A percentile compares a stretch with the other conserved stretches of the same genome.
Conservation (phyloP, 2,797 vertebrate genomes). For the Diplodus puntazzo region DNA sequence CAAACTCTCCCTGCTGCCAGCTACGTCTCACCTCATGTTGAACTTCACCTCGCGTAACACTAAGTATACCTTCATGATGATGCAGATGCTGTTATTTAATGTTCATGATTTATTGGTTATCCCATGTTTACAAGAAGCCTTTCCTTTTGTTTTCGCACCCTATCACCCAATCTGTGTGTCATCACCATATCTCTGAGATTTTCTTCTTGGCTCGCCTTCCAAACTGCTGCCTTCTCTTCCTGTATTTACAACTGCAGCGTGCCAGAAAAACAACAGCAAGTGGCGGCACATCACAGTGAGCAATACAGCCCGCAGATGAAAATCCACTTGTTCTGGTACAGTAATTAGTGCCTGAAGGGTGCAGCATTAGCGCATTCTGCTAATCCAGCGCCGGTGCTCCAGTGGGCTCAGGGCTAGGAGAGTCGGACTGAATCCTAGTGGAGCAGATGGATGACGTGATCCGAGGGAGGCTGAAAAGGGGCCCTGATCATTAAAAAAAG, state of each 20-base stretch:
- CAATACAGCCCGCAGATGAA: conserved; percentile 58
- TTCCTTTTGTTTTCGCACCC: conserved; percentile 34
- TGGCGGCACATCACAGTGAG: conserved; percentile 42
- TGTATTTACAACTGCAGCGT: conserved; percentile 42
- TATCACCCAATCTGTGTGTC: conserved; percentile 26
- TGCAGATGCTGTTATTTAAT: background rate
- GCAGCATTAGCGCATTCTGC: conserved; percentile 68
- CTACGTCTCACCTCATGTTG: conserved; percentile 30
- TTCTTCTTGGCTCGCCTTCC: conserved; percentile 21
- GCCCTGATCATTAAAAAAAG: conserved; percentile 68
- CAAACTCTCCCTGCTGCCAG: conserved; percentile 52
- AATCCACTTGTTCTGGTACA: conserved; percentile 70
- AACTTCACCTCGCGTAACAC: conserved; percentile 20
- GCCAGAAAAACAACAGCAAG: conserved; percentile 51
- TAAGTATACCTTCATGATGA: conserved; percentile 4
- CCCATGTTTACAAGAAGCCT: conserved; percentile 5
- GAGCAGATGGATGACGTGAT: conserved; percentile 77
- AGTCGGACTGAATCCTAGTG: conserved; percentile 72
- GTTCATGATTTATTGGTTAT: background rate
- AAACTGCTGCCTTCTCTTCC: conserved; percentile 17
- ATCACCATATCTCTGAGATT: conserved; percentile 18
- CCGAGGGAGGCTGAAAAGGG: conserved; percentile 55
- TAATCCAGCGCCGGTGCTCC: conserved; percentile 69
- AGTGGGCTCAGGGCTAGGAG: conserved; percentile 60
- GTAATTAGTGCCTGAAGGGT: conserved; percentile 79